These are phyloP conservation scores for Battus philenor DNA, from an alignment of 1,140 invertebrate species.

Conservation along the genomic window DNA sequence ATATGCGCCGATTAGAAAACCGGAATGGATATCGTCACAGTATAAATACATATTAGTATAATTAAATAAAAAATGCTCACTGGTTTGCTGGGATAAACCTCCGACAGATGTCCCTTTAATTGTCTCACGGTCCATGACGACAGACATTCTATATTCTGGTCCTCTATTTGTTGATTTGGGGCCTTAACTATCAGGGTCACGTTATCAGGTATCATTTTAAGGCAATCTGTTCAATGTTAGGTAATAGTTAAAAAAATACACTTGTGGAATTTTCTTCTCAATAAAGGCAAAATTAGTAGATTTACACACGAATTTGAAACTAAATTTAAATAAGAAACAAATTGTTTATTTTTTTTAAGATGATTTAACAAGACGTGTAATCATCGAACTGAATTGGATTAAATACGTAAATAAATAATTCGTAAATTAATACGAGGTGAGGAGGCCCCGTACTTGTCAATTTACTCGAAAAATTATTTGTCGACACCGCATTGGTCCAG, in stretches of 20 bases:
- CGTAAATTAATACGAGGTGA: conserved; percentile 34
- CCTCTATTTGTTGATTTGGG: conserved; percentile 91
- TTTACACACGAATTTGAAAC: too few relatives aligned
- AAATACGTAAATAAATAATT: conserved; percentile 67
- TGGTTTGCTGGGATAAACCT: conserved; percentile 92
- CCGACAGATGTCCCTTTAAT: conserved; percentile 88
- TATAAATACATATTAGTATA: too few relatives aligned
- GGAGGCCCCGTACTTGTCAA: conserved; percentile 54
- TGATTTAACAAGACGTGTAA: not conserved
- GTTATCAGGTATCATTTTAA: conserved; percentile 71
- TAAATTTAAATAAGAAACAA: too few relatives aligned
- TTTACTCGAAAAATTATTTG: conserved; percentile 62
- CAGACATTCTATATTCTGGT: conserved; percentile 89
- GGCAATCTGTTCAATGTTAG: conserved; percentile 44
- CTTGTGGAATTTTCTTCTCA: conserved; percentile 4
- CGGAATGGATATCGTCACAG: too few relatives aligned
- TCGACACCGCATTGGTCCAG: conserved; percentile 57
- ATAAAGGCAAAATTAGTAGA: too few relatives aligned
- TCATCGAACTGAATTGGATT: conserved; percentile 37
- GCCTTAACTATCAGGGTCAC: conserved; percentile 90
- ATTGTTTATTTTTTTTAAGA: too few relatives aligned
- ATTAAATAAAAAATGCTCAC: conserved; percentile 76
- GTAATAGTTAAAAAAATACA: conserved; percentile 34
- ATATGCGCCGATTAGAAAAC: too few relatives aligned
- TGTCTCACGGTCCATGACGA: conserved; percentile 89